Percentiles rank a stretch among this genome's conserved stretches.
phyloP scores from a whole-genome alignment of 1,140 invertebrate species.

The Drosophila ercepeae region DNA sequence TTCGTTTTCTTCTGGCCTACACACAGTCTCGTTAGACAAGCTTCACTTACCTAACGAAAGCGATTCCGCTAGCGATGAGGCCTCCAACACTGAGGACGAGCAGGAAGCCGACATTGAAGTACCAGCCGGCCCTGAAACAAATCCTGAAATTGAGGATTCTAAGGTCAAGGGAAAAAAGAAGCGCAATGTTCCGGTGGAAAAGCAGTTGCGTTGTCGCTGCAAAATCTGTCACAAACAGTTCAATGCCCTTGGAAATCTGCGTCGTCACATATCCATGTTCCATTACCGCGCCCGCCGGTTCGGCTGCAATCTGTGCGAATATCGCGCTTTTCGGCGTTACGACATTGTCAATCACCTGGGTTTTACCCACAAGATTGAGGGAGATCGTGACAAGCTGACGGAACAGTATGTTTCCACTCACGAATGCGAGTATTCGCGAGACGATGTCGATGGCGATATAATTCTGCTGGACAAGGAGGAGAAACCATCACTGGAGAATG shows the following conservation, averaged over 20 bases:
- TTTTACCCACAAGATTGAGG: constrained; percentile 83
- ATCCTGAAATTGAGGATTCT: constrained; percentile 26
- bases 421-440: constrained; percentile 73
- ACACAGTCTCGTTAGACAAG: constrained; percentile 71
- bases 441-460: constrained; percentile 78
- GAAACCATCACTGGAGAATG: not conserved
- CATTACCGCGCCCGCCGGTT: constrained; percentile 85
- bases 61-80: constrained; percentile 51
- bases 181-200: constrained; percentile 64
- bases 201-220: constrained; percentile 74
- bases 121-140: constrained; percentile 6
- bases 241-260: constrained; percentile 83
- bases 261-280: constrained; percentile 85
- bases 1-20: constrained; percentile 45
- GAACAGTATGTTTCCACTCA: constrained; percentile 74
- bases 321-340: constrained; percentile 85
- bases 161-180: constrained; percentile 65
- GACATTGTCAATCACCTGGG: constrained; percentile 86
- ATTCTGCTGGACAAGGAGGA: constrained; percentile 61
- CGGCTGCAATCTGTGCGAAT: constrained; percentile 86
- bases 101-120: constrained; percentile 3
- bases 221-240: constrained; percentile 83
- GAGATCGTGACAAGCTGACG: constrained; percentile 65
- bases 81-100: constrained; percentile 42
- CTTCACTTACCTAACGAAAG: constrained; percentile 51